Evolutionary conservation across 2,113 vertebrate genomes (phyloP).

Genomic region (Corynorhinus townsendii): DNA sequence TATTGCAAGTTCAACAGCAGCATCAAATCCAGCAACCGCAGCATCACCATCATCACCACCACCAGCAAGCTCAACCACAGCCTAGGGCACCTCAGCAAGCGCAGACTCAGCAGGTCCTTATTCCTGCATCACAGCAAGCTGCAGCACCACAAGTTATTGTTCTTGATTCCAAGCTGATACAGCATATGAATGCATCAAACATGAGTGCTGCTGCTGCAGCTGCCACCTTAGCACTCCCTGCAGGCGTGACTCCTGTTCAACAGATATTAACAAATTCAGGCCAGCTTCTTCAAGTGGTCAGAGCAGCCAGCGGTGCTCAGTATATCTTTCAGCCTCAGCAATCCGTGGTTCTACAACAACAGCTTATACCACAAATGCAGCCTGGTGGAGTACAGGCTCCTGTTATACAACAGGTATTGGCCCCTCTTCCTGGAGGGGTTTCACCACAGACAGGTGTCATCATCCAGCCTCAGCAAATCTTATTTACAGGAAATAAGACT

Average conservation of each 20-base stretch:
- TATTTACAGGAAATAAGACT: slow-evolving; percentile 95
- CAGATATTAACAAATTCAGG: slow-evolving; percentile 96
- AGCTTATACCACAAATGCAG: slow-evolving; percentile 94
- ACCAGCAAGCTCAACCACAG: slow-evolving; percentile 77
- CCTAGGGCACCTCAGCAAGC: slow-evolving; percentile 75
- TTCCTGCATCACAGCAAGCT: slow-evolving; percentile 93
- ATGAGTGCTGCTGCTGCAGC: slow-evolving; percentile 98
- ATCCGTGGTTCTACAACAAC: slow-evolving; percentile 93
- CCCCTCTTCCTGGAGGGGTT: slow-evolving; percentile 93
- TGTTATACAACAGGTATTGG: slow-evolving; percentile 97
- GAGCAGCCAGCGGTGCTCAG: slow-evolving; percentile 93
- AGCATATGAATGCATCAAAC: no score
- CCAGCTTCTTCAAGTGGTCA: slow-evolving; percentile 96
- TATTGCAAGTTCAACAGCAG: slow-evolving; percentile 89
- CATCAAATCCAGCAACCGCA: slow-evolving; percentile 88
- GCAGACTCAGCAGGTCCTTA: slow-evolving; percentile 88
- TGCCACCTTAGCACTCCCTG: slow-evolving; percentile 93
- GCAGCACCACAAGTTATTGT: no score
- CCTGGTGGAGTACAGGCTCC: slow-evolving; percentile 94
- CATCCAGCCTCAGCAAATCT: slow-evolving; percentile 98
- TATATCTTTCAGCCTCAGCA: slow-evolving; percentile 97
- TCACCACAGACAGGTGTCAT: slow-evolving; percentile 97
- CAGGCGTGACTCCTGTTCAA: slow-evolving; percentile 94
- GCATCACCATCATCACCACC: slow-evolving; percentile 83
- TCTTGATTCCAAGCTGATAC: no score